phyloP scores from a whole-genome alignment of 1,140 invertebrate genomes.

The Pogonomyrmex californicus region DNA sequence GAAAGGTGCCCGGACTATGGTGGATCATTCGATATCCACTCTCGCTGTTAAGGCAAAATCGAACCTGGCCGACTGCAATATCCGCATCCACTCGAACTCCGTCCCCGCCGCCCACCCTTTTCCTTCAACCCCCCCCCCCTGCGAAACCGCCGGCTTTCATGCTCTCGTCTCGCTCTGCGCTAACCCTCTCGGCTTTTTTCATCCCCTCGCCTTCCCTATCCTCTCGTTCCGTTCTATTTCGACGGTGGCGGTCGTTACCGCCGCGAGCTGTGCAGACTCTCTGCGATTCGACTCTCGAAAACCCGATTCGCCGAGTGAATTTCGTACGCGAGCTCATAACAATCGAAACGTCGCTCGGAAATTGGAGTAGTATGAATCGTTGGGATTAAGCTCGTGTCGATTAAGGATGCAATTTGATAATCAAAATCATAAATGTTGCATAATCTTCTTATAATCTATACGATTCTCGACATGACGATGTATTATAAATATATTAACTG shows the following conservation, averaged over 20 bases:
- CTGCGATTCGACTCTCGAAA: conserved; percentile 59
- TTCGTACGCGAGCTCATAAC: conserved; percentile 48
- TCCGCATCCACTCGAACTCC: conserved; percentile 74
- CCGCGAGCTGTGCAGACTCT: conserved; percentile 53
- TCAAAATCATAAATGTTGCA: background rate
- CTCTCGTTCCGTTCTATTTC: conserved; percentile 59
- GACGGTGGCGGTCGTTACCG: conserved; percentile 53
- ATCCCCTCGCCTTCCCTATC: background rate
- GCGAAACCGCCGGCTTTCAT: conserved; percentile 65
- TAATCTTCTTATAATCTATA: background rate
- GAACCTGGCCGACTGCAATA: conserved; percentile 76
- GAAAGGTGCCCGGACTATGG: conserved; percentile 64
- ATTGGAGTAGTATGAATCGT: background rate
- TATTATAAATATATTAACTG: background rate
- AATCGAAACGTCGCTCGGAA: conserved; percentile 41
- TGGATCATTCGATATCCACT: conserved; percentile 75
- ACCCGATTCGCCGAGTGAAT: conserved; percentile 38
- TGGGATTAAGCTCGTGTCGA: conserved; percentile 36
- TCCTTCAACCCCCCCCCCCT: conserved; percentile 43
- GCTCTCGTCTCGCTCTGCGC: conserved; percentile 46
- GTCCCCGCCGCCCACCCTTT: conserved; percentile 16
- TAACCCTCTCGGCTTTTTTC: conserved; percentile 56
- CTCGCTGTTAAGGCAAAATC: conserved; percentile 72
- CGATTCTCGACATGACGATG: background rate
- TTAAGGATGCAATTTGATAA: conserved; percentile 5